Evolutionary conservation across 2,113 vertebrate genomes (phyloP).

Genomic region (Sakesphorus luctuosus): DNA sequence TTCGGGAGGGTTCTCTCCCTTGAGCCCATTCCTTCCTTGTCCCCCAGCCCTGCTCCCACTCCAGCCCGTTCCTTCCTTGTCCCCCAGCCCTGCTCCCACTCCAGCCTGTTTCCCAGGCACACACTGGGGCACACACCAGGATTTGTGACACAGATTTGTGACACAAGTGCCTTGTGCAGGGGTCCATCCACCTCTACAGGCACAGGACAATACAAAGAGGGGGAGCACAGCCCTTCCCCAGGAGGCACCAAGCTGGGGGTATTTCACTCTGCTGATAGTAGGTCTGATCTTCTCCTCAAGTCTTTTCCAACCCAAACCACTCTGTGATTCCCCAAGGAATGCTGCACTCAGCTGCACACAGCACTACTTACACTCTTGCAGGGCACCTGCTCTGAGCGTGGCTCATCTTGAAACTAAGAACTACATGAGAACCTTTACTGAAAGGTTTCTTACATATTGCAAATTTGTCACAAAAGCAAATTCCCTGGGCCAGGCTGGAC

Average conservation of each 20-base stretch:
- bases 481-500: accelerated
- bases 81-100: accelerated
- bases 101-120: accelerated
- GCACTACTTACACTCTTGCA: accelerated
- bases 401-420: background rate
- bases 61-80: accelerated
- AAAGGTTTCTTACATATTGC: too few relatives aligned
- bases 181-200: too few relatives aligned
- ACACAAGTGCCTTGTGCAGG: accelerated
- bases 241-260: background rate
- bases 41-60: accelerated
- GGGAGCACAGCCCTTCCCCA: accelerated
- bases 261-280: accelerated
- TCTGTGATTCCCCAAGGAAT: background rate
- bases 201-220: accelerated
- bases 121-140: accelerated
- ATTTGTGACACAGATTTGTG: background rate
- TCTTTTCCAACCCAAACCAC: background rate
- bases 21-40: accelerated
- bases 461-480: background rate
- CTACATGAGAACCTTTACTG: accelerated
- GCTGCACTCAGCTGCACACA: accelerated
- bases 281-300: too few relatives aligned
- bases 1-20: background rate
- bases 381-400: accelerated